phyloP scores from a whole-genome alignment of 2,888 invertebrate genomes.

The Lamellibrachia columna region DNA sequence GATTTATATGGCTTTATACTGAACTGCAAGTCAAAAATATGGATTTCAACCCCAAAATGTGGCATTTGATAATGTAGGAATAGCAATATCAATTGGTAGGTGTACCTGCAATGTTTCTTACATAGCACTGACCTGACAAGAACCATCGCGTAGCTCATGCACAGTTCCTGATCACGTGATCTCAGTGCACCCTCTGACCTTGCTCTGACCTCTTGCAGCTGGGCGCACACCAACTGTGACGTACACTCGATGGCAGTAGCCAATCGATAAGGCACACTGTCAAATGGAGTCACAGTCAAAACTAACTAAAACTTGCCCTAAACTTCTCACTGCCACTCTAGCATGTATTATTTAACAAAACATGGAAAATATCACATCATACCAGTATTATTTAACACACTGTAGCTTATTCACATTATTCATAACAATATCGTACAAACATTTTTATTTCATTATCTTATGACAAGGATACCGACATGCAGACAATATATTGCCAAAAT shows the following conservation, averaged over 20 bases:
- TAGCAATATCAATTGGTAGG: not conserved
- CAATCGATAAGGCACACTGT: not conserved
- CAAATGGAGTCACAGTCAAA: not conserved
- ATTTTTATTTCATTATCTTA: too few species aligned
- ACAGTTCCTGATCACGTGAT: conserved; percentile 10
- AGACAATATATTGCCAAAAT: too few species aligned
- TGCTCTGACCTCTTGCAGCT: not conserved
- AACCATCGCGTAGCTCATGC: not conserved
- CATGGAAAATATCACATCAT: not conserved
- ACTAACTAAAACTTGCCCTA: not conserved
- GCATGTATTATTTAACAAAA: too few species aligned
- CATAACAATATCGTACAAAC: too few species aligned
- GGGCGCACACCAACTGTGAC: not conserved
- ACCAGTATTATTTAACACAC: not conserved
- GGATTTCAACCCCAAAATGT: too few species aligned
- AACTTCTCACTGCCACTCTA: not conserved
- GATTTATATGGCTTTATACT: too few species aligned
- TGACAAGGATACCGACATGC: too few species aligned
- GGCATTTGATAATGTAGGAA: not conserved
- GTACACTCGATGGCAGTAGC: not conserved
- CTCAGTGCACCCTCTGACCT: not conserved
- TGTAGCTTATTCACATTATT: not conserved
- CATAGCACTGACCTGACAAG: not conserved
- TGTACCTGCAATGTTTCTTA: not conserved
- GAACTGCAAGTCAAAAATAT: too few species aligned